phyloP scores from a whole-genome alignment of 2,888 invertebrate species.

The Allophyes oxyacanthae region DNA sequence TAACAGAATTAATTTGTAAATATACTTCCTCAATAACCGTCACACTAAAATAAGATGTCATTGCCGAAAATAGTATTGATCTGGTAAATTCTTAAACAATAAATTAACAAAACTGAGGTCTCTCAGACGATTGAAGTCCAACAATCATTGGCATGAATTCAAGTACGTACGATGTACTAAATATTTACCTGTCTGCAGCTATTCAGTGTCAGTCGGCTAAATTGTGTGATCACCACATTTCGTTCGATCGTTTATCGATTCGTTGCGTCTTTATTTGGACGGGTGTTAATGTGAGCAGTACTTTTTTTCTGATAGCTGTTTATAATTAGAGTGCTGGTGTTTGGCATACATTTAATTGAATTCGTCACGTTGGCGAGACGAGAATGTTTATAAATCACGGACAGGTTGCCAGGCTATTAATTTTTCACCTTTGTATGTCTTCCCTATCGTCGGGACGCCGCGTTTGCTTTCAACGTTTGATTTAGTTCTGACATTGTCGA shows the following conservation, averaged over 20 bases:
- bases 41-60: conserved; percentile 59
- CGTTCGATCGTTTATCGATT: conserved; percentile 57
- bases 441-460: conserved; percentile 39
- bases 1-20: conserved; percentile 37
- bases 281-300: conserved; percentile 63
- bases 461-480: conserved; percentile 32
- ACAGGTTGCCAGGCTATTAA: conserved; percentile 63
- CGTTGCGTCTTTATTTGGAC: conserved; percentile 69
- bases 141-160: conserved; percentile 84
- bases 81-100: conserved; percentile 72
- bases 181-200: conserved; percentile 83
- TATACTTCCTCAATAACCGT: conserved; percentile 42
- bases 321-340: conserved; percentile 76
- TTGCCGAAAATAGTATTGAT: conserved; percentile 69
- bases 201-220: conserved; percentile 71
- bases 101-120: conserved; percentile 79
- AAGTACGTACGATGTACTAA: conserved; percentile 82
- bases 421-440: conserved; percentile 62
- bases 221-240: conserved; percentile 60
- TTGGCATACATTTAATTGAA: conserved; percentile 78
- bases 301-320: conserved; percentile 71
- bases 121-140: conserved; percentile 79
- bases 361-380: conserved; percentile 70
- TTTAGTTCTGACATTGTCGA: conserved; percentile 35
- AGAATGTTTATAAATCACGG: conserved; percentile 64